These are phyloP conservation scores for Orius insidiosus DNA, from an alignment of 1,140 invertebrate species.

Conservation along the genomic window DNA sequence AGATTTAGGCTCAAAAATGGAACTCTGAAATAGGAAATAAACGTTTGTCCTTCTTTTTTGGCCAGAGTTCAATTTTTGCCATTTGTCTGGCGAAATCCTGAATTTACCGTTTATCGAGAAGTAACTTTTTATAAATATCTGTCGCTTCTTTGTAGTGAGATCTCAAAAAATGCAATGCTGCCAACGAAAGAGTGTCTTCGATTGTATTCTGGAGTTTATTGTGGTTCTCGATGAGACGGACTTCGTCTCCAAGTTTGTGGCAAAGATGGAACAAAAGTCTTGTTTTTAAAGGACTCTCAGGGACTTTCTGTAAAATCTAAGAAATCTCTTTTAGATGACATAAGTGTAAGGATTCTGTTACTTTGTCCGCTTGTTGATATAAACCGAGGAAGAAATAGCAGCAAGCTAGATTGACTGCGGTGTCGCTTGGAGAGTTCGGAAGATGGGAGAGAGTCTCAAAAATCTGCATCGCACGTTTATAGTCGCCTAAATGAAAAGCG, in stretches of 20 bases:
- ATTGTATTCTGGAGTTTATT: conserved; percentile 69
- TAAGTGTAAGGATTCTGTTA: conserved; percentile 14
- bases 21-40: too few species aligned
- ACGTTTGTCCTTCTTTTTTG: too few species aligned
- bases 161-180: conserved; percentile 89
- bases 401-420: conserved; percentile 70
- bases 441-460: conserved; percentile 37
- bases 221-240: conserved; percentile 61
- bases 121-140: conserved; percentile 91
- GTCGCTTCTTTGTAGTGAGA: conserved; percentile 97
- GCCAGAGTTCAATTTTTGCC: too few species aligned
- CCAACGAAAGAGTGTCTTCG: conserved; percentile 89
- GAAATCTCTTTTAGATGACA: conserved; percentile 1
- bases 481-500: conserved; percentile 87
- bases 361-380: conserved; percentile 44
- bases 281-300: conserved; percentile 48
- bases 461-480: conserved; percentile 60
- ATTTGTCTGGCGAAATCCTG: too few species aligned
- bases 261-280: conserved; percentile 82
- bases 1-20: too few species aligned
- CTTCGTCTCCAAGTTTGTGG: conserved; percentile 82
- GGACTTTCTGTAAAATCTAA: conserved; percentile 36
- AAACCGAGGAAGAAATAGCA: conserved; percentile 91
- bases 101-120: conserved; percentile 70
- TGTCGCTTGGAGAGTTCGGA: conserved; percentile 28